A percentile compares a stretch with the other conserved stretches of the same genome.
Conservation (phyloP, 2,888 invertebrate species). For the Pyrochroa serraticornis region DNA sequence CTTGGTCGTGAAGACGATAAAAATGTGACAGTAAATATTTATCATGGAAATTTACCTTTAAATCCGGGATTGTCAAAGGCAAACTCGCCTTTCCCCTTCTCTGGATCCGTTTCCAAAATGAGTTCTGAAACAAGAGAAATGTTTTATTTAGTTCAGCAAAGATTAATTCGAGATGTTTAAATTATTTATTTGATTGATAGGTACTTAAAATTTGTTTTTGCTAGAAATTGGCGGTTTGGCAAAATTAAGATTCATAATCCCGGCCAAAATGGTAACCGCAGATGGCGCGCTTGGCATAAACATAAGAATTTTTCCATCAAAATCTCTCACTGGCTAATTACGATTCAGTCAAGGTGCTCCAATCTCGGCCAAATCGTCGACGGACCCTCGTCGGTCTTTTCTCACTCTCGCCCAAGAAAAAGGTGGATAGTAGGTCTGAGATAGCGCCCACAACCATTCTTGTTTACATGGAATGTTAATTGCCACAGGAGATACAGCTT, state of each 20-base stretch:
- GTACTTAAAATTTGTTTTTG: no score
- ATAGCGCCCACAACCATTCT: slow-evolving; percentile 34
- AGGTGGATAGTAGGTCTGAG: slow-evolving; percentile 11
- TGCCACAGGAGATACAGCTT: slow-evolving; percentile 34
- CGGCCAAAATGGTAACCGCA: neutral
- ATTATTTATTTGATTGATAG: no score
- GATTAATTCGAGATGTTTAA: no score
- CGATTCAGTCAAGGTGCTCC: slow-evolving; percentile 28
- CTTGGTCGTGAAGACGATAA: no score
- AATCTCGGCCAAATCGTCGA: neutral
- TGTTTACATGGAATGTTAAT: slow-evolving; percentile 41
- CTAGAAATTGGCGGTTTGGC: no score
- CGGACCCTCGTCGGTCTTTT: neutral
- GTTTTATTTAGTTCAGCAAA: no score
- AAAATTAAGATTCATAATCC: no score
- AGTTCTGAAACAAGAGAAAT: slow-evolving; percentile 64
- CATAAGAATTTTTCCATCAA: slow-evolving; percentile 19
- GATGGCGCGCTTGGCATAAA: neutral
- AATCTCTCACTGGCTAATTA: slow-evolving; percentile 30
- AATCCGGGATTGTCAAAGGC: slow-evolving; percentile 85
- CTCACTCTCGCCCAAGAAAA: slow-evolving; percentile 1
- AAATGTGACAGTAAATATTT: neutral
- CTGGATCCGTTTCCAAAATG: slow-evolving; percentile 76
- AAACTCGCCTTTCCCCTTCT: slow-evolving; percentile 76
- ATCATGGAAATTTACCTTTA: slow-evolving; percentile 55